Base-by-base conservation (phyloP, 2,113 vertebrate genomes). In the Mobula birostris region DNA sequence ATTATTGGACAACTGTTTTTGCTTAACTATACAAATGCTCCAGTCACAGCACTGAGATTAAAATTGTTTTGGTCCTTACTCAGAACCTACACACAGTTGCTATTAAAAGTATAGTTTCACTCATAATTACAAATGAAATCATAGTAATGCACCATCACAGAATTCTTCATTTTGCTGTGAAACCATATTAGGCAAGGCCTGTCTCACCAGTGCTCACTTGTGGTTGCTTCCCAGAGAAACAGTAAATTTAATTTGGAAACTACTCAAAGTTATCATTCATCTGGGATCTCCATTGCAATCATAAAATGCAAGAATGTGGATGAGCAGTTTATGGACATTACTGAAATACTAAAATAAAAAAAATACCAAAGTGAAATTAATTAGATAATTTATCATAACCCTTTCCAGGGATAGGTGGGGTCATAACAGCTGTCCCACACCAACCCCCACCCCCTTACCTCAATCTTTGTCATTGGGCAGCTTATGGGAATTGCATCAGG, bases 191-290 rank as follows among this genome's bases (percentile, higher is more conserved):
- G 19, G 32, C 36, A 48, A 92, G 32, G 36, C 17, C 87, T 66
- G 58, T 32, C 12, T 90, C n/a, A 29, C 87, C 90, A 70, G 48
- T 2, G 70, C 66, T 40, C 19, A 40, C 32, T 66, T 92, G n/a
- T 92, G 68, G 40, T 70, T 92, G 32, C 32, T 92, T 92, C 66
- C 88, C 90, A 92, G 72, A 92, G 70, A 72, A 92, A 92, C 72
- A 66, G 27, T 66, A 61, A 61, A 66, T 90, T 32, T 11, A 17
- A 66, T 19, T 66, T 66, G 87, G 29, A 27, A 90, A 24, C 29
- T 29, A 90, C 27, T 90, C 68, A 72, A 92, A 92, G 7, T 27
- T 48, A 32, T 32, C 19, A 48, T 72, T 92, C 32, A 72, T 40
- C 24, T 32, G 70, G 68, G 66, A 40, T 0, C 36, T 92, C 32